Conservation (phyloP, 2,888 invertebrate species). For the Cheilosia grossa region DNA sequence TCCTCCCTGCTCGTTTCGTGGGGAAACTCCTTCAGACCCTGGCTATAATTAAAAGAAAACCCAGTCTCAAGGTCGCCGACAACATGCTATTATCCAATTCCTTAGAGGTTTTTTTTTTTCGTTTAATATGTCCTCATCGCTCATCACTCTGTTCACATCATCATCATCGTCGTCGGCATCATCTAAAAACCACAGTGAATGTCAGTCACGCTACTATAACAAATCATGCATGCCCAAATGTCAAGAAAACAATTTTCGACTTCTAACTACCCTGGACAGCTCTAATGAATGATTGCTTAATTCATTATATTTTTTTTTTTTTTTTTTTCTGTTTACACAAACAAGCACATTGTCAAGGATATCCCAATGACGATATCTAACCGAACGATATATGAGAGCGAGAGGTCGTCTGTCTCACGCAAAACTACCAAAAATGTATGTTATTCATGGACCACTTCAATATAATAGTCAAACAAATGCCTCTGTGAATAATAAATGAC, state of each 20-base stretch:
- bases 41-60: conserved; percentile 13
- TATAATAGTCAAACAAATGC: conserved; percentile 35
- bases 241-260: conserved; percentile 58
- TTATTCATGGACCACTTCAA: conserved; percentile 42
- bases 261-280: conserved; percentile 22
- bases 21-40: conserved; percentile 42
- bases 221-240: conserved; percentile 71
- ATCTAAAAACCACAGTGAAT: conserved; percentile 34
- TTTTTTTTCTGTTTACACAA: background rate
- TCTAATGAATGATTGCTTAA: conserved; percentile 69
- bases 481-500: conserved; percentile 54
- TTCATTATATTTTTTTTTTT: conserved; percentile 30
- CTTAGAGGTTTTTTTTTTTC: conserved; percentile 27
- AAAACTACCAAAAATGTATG: conserved; percentile 11
- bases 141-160: conserved; percentile 39
- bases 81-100: conserved; percentile 54
- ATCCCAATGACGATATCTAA: conserved; percentile 30
- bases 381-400: background rate
- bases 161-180: conserved; percentile 43
- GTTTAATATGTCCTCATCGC: background rate
- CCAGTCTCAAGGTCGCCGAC: conserved; percentile 43
- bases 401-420: conserved; percentile 26
- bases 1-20: background rate
- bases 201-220: conserved; percentile 66
- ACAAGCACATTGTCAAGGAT: conserved; percentile 52